Evolutionary conservation across 2,797 vertebrate species (phyloP), one percentile per base, ranked within the genome.

Genomic region (Rallus crepitans): DNA sequence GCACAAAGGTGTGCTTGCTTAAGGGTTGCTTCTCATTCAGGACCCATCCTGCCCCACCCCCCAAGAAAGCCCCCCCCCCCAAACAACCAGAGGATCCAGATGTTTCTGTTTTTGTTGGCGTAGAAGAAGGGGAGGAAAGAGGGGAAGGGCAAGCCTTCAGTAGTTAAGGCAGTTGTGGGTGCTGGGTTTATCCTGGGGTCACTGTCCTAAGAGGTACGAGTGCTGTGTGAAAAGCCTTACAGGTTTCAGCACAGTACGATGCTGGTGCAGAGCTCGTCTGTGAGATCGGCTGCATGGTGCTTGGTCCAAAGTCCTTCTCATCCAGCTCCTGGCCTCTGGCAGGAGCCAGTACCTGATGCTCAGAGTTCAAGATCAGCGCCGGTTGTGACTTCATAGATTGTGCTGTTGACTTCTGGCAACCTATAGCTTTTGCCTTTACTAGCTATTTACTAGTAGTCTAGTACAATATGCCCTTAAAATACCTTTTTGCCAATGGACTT

Each of bases 191-290:
- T 5, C n/a, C 7, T 3, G 19, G 13, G 7, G 12, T 5, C 5
- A 2, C 25, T 31, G 39, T 25, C 19, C 31, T 55, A 3, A 35
- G 6, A 15, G 40, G 37, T 13, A 1, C 2, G 15, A 6, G 75
- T 24, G 23, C 24, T 63, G 52, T 3, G 1, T 6, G 39, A 28
- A 53, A 15, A 33, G 3, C 24, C 5, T 4, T 7, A 5, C 3
- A 4, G 24, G 39, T 31, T 40, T 82, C 50, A 55, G 66, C 40
- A 24, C 7, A 1, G 37, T 3, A 1, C 13, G 7, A 17, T 9
- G 9, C 24, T 64, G 14, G 15, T 3, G 0, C 3, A 7, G 20
- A 27, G 9, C 13, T 19, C 53, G 25, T 42, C 42, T 7, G 0
- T 52, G 20, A 64, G 35, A 42, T 15, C 8, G 10, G 47, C 57